Base-by-base conservation (phyloP, 2,888 invertebrate genomes). In the Latheticus oryzae region DNA sequence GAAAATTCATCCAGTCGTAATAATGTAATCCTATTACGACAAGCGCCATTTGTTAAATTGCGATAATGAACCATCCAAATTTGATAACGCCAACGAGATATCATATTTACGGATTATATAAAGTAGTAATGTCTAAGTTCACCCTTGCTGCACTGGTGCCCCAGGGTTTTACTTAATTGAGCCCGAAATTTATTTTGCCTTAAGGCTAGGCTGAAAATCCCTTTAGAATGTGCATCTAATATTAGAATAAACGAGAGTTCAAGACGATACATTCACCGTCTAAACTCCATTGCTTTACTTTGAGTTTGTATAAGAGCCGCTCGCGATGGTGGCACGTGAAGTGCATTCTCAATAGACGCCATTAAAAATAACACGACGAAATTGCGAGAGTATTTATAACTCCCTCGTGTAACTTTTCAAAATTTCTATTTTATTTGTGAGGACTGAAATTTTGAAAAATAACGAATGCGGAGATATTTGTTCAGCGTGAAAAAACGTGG, bases 41-140 rank as follows among this genome's bases (percentile, higher is more conserved):
- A 70, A 69, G 69, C 73, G 68, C 73, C 75, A 75, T 78, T 76
- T 69, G 72, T 73, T 73, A 72, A 76, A 77, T 76, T 73, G 77
- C 73, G 78, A 76, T 78, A 78, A 78, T 78, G 77, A 75, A 73
- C 77, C 73, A 73, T 75, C 72, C 71, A 67, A 75, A 76, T 77
- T 76, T 78, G 78, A 78, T 77, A 77, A 76, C 71, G 73, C 68
- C 66, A 66, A 68, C 64, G 68, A 72, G 75, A 75, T 74, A 73
- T 75, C 73, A 73, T 76, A 75, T 75, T 75, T 73, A 73, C 72
- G 72, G 76, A 76, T 76, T 76, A 74, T 73, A 71, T 71, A 71
- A 71, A 73, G 73, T 69, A 71, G 73, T 72, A 74, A 72, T 69
- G 69, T 64, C 72, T 65, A 71, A 73, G 67, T 74, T 74, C 67